These are phyloP conservation scores for Tanaodytes sp. DNA, from an alignment of 2,888 invertebrate species.

Conservation along the genomic window DNA sequence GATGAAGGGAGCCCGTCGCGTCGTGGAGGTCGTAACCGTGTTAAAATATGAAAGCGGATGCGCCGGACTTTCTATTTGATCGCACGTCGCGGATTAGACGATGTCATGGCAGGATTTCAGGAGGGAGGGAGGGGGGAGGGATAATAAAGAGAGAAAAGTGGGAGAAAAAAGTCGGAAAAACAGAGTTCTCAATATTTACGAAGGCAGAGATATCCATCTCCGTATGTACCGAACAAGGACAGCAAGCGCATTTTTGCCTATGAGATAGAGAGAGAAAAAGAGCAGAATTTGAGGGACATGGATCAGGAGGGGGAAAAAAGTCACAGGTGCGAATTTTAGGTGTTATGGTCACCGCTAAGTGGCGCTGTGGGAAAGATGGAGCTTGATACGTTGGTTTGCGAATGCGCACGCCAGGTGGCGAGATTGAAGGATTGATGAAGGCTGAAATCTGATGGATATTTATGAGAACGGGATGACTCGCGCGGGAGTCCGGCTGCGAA, in stretches of 20 bases:
- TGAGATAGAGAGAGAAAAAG: not conserved
- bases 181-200: too few species aligned
- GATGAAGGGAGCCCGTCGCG: constrained; percentile 51
- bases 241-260: too few species aligned
- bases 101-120: too few species aligned
- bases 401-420: not conserved
- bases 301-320: constrained; percentile 1
- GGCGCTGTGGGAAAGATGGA: not conserved
- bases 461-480: too few species aligned
- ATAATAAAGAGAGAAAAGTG: not conserved
- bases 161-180: not conserved
- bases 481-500: too few species aligned
- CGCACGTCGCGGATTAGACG: constrained; percentile 18
- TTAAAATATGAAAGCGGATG: constrained; percentile 58
- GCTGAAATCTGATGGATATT: too few species aligned
- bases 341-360: constrained; percentile 19
- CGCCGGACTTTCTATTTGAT: constrained; percentile 56
- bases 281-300: not conserved
- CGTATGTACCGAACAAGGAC: too few species aligned
- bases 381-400: not conserved
- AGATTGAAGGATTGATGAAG: too few species aligned
- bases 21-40: constrained; percentile 57
- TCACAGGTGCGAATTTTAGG: constrained; percentile 14
- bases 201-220: too few species aligned
- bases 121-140: constrained; percentile 5